Evolutionary conservation across 2,888 invertebrate species (phyloP).

Genomic region (Sphinx pinastri): DNA sequence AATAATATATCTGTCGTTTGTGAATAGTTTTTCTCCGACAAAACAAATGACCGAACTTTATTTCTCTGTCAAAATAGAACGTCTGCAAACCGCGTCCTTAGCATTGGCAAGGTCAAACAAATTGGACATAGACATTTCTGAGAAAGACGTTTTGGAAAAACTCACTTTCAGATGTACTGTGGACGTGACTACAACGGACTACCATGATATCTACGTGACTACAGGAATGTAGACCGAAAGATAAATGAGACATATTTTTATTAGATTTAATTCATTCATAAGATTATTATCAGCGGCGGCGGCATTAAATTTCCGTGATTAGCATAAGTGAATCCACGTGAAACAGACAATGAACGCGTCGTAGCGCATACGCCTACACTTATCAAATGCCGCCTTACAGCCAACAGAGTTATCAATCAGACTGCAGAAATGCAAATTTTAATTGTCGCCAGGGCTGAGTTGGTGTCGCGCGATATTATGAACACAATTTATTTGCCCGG

Average conservation of each 20-base stretch:
- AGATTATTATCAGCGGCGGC: background rate
- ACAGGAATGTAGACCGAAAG: background rate
- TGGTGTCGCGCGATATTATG: constrained; percentile 69
- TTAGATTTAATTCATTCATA: background rate
- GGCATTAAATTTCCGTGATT: constrained; percentile 17
- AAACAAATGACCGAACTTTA: constrained; percentile 58
- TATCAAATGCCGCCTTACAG: constrained; percentile 64
- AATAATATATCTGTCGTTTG: constrained; percentile 64
- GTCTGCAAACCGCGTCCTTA: constrained; percentile 48
- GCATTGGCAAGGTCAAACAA: constrained; percentile 43
- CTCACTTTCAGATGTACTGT: too few species aligned
- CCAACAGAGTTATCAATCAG: constrained; percentile 79
- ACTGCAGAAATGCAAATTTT: constrained; percentile 78
- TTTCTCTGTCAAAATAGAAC: constrained; percentile 54
- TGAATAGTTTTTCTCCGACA: constrained; percentile 57
- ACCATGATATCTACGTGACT: background rate
- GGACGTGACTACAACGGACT: background rate
- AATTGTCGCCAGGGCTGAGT: constrained; percentile 67
- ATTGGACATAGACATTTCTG: constrained; percentile 29
- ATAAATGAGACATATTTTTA: background rate
- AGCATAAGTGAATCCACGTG: constrained; percentile 15
- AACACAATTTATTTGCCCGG: constrained; percentile 69
- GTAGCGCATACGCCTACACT: constrained; percentile 46
- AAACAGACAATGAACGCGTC: constrained; percentile 23
- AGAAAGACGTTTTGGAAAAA: constrained; percentile 30